Percentiles rank a stretch among this genome's conserved stretches.
Conservation (phyloP, 92 coral and sea anemone species). For the Epizoanthus ramosus region DNA sequence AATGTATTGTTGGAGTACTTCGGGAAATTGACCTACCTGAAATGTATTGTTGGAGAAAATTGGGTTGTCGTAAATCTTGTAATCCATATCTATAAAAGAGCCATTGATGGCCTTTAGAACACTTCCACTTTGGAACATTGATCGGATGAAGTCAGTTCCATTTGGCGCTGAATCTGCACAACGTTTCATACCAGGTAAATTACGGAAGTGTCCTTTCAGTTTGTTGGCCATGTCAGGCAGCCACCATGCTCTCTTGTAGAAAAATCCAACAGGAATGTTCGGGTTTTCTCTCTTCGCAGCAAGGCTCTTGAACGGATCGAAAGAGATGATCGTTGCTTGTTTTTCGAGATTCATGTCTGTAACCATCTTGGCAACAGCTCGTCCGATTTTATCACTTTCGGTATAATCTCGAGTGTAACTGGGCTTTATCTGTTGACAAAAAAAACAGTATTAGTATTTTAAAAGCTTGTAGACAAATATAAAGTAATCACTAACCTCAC, state of each 20-base stretch:
- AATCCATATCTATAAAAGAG: conserved; percentile 84
- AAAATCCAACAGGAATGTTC: conserved; percentile 65
- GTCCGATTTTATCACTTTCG: conserved; percentile 76
- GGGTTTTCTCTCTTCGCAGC: conserved; percentile 69
- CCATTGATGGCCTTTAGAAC: conserved; percentile 70
- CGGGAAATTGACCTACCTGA: conserved; percentile 1
- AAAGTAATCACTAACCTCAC: background rate
- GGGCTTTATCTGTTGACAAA: conserved; percentile 74
- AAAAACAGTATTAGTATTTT: background rate
- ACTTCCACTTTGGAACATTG: conserved; percentile 69
- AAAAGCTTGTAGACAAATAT: background rate
- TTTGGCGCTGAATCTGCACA: conserved; percentile 60
- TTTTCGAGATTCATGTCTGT: conserved; percentile 61
- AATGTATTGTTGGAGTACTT: no score
- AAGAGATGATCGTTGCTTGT: conserved; percentile 76
- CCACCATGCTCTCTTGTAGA: conserved; percentile 71
- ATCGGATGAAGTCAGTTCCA: conserved; percentile 65
- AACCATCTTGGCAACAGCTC: conserved; percentile 80
- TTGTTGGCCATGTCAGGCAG: conserved; percentile 11
- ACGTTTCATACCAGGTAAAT: conserved; percentile 62
- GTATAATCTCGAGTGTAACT: conserved; percentile 59
- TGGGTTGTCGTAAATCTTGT: conserved; percentile 74
- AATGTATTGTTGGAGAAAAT: conserved; percentile 73
- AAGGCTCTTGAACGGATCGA: conserved; percentile 81
- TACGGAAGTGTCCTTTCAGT: conserved; percentile 37